Percentiles rank a stretch among this genome's conserved stretches.
Evolutionary conservation across 1,140 invertebrate genomes (phyloP).

Genomic region (Drosophila arawakana): DNA sequence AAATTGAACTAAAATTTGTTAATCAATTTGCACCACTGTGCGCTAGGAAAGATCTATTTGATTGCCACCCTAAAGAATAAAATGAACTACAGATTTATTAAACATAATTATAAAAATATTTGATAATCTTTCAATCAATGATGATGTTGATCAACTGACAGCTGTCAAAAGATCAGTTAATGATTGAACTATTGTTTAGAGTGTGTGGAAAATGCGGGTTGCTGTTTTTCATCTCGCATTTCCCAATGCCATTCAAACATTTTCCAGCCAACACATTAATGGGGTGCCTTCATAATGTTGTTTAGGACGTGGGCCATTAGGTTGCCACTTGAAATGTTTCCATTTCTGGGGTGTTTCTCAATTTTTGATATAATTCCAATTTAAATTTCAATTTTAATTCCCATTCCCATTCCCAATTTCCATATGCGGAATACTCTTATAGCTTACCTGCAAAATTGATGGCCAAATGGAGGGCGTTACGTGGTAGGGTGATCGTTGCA

Average conservation of each 20-base stretch:
- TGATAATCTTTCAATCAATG: slow-evolving; percentile 45
- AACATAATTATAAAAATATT: slow-evolving; percentile 33
- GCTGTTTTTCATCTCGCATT: slow-evolving; percentile 35
- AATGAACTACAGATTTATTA: slow-evolving; percentile 19
- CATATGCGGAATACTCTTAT: not conserved
- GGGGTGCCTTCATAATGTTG: slow-evolving; percentile 23
- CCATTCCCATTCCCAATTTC: not conserved
- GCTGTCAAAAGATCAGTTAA: slow-evolving; percentile 46
- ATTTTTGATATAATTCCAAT: not conserved
- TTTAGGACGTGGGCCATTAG: slow-evolving; percentile 13
- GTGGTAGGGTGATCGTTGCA: slow-evolving; percentile 83
- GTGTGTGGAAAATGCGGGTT: slow-evolving; percentile 32
- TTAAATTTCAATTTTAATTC: not conserved
- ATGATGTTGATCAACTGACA: slow-evolving; percentile 53
- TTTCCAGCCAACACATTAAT: slow-evolving; percentile 18
- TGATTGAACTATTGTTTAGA: slow-evolving; percentile 23
- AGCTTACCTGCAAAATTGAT: slow-evolving; percentile 84
- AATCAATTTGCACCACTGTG: not conserved
- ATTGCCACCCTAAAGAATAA: slow-evolving; percentile 14
- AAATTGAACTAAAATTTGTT: not conserved
- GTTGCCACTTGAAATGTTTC: slow-evolving; percentile 21
- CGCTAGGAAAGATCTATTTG: not conserved
- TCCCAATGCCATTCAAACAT: slow-evolving; percentile 10
- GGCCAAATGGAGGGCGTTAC: slow-evolving; percentile 79
- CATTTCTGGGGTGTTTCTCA: not conserved